phyloP scores from a whole-genome alignment of 2,888 invertebrate genomes.

The Automeris io region DNA sequence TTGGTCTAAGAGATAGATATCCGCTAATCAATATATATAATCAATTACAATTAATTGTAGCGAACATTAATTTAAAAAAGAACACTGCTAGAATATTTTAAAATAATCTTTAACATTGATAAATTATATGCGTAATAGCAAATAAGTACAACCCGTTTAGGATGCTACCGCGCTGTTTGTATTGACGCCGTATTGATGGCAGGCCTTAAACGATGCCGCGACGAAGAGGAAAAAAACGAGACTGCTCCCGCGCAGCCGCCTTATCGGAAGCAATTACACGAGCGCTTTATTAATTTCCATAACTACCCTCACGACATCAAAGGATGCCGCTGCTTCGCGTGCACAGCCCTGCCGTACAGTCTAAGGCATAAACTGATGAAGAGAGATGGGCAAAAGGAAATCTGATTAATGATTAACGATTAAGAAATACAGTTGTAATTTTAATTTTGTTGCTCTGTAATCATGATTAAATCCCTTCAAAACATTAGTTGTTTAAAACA shows the following conservation, averaged over 20 bases:
- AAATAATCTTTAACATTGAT: neutral
- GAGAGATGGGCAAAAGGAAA: no score
- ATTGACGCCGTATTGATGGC: conserved; percentile 33
- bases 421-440: no score
- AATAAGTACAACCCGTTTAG: neutral
- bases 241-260: conserved; percentile 40
- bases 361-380: conserved; percentile 26
- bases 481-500: no score
- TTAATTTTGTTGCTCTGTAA: no score
- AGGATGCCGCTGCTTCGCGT: conserved; percentile 51
- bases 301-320: conserved; percentile 72
- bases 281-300: conserved; percentile 74
- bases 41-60: neutral
- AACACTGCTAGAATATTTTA: neutral
- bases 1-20: no score
- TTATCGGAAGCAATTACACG: conserved; percentile 75
- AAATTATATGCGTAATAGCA: neutral
- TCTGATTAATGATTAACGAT: no score
- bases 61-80: neutral
- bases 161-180: neutral
- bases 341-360: conserved; percentile 26
- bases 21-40: neutral
- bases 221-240: conserved; percentile 27
- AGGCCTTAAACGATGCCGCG: conserved; percentile 32
- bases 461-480: no score